phyloP scores from a whole-genome alignment of 2,797 vertebrate species.

The Esox lucius region DNA sequence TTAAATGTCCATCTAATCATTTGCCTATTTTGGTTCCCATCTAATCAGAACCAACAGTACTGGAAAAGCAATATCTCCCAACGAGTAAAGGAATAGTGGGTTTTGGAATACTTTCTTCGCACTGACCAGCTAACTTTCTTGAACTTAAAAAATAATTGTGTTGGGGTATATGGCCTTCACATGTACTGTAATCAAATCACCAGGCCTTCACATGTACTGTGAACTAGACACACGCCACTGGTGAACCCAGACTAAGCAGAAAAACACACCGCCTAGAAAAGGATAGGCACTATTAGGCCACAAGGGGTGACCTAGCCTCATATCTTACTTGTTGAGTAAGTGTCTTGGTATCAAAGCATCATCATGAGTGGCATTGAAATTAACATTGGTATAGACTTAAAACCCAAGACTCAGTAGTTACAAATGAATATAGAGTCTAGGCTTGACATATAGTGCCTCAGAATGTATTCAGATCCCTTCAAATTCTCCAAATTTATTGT shows the following conservation, averaged over 20 bases:
- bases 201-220: too few relatives aligned
- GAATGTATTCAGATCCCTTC: too few relatives aligned
- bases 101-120: constrained; percentile 12
- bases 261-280: background rate
- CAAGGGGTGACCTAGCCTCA: background rate
- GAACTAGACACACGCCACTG: background rate
- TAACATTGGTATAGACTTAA: background rate
- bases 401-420: background rate
- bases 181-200: too few relatives aligned
- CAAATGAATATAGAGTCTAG: background rate
- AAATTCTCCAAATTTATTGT: too few relatives aligned
- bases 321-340: background rate
- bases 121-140: constrained; percentile 27
- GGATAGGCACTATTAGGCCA: background rate
- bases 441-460: background rate
- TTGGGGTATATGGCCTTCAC: too few relatives aligned
- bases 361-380: background rate
- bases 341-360: background rate
- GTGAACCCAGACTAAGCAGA: background rate
- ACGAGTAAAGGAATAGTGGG: constrained; percentile 5
- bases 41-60: constrained; percentile 41
- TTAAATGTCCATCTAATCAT: constrained; percentile 48
- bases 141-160: background rate
- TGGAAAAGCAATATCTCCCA: constrained; percentile 27
- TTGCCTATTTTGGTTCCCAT: constrained; percentile 48